Base-by-base conservation (phyloP, 2,113 vertebrate species). In the Perca flavescens region DNA sequence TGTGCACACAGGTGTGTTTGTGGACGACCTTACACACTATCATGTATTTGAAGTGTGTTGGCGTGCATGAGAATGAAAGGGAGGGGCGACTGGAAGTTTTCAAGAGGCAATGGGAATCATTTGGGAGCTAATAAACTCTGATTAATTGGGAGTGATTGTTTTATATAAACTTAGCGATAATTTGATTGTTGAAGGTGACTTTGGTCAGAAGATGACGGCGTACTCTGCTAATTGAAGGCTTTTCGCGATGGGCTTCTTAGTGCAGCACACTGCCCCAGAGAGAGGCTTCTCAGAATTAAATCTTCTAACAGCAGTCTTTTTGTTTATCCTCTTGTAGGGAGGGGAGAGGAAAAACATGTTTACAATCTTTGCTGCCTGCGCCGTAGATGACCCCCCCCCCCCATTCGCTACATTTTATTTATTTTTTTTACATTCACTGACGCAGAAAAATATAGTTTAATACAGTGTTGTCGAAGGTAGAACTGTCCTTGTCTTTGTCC, bases 131-230 rank as follows among this genome's bases (percentile, higher is more conserved):
- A 90, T 88, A 77, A 87, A 79, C 72, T 69, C 57, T 72, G 86
- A 91, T 90, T 87, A 82, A 92, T 87, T 77, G 69, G 77, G 54
- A 47, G 57, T 77, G 85, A 91, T 90, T 89, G 70, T 78, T 83
- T 82, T 88, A 68, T 88, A 88, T 88, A 79, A 79, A 88, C 90
- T 85, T 75, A 47, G 79, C 90, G 83, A 89, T 93, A 85, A 94
- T 93, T 88, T 87, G 79, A 93, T 89, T 90, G 79, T 82, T 94
- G 54, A 91, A 93, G 93, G 93, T 94, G 94, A 91, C 92, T 92
- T 94, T 93, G 89, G 83, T 87, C 70, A 62, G 58, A 83, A 76
- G 86, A 91, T 88, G 88, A 89, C 89, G 86, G 70, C 53, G 16
- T 60, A 28, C 67, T 70, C 76, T 73, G 75, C 71, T 94, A 92